These are phyloP conservation scores for Turritopsis rubra DNA, from an alignment of 30 jellyfish, hydroid and myxozoan species.

Conservation along the genomic window DNA sequence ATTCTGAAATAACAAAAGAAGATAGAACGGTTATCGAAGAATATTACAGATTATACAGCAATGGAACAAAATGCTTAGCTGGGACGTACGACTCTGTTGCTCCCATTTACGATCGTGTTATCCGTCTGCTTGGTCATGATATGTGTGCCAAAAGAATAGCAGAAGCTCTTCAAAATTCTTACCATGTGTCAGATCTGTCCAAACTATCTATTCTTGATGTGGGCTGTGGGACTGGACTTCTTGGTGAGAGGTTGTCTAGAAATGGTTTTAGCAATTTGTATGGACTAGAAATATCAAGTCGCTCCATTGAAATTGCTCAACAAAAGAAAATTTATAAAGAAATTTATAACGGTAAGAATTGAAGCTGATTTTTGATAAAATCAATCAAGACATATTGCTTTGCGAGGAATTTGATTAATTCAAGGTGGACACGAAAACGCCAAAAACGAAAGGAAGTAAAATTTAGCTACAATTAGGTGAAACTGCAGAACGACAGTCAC, in stretches of 20 bases:
- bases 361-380: too few relatives aligned
- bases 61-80: not conserved
- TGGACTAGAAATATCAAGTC: not conserved
- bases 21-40: not conserved
- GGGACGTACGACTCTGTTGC: not conserved
- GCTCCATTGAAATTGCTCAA: not conserved
- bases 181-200: not conserved
- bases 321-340: not conserved
- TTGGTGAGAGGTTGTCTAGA: not conserved
- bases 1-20: not conserved
- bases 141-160: not conserved
- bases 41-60: not conserved
- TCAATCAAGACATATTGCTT: too few relatives aligned
- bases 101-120: not conserved
- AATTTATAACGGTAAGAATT: not conserved
- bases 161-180: not conserved
- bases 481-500: too few relatives aligned
- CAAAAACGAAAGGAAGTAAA: too few relatives aligned
- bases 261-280: not conserved
- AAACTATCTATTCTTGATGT: not conserved
- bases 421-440: too few relatives aligned
- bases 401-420: too few relatives aligned
- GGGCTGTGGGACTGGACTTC: not conserved
- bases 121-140: not conserved
- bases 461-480: too few relatives aligned